phyloP scores from a whole-genome alignment of 2,113 vertebrate genomes.

The Tauraco erythrolophus region DNA sequence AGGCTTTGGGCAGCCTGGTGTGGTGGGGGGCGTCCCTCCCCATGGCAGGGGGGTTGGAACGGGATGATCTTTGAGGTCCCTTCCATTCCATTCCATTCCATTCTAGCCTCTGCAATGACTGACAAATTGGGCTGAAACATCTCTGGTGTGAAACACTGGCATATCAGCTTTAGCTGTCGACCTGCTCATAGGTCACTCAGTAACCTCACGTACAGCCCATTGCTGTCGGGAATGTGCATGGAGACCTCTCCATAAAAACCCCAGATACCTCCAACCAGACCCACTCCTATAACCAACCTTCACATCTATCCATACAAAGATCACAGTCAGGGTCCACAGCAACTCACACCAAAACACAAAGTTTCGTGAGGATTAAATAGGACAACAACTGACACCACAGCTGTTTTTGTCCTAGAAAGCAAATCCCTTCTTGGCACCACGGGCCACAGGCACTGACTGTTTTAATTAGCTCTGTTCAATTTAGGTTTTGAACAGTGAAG shows the following conservation, averaged over 20 bases:
- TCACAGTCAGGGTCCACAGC: rapidly evolving
- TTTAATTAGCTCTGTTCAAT: background rate
- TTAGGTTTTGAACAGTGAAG: background rate
- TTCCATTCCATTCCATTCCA: too few relatives aligned
- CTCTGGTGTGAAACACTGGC: background rate
- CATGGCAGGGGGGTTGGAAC: too few relatives aligned
- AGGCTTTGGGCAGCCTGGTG: too few relatives aligned
- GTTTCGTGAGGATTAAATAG: background rate
- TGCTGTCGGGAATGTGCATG: background rate
- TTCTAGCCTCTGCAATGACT: background rate
- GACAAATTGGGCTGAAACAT: background rate
- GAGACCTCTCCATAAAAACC: background rate
- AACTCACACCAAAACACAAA: background rate
- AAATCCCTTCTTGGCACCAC: background rate
- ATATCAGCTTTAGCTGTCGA: background rate
- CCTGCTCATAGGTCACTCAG: background rate
- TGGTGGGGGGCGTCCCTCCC: too few relatives aligned
- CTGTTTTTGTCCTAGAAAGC: background rate
- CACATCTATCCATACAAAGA: rapidly evolving
- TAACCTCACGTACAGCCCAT: rapidly evolving
- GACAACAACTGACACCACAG: background rate
- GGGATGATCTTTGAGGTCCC: too few relatives aligned
- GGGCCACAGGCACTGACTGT: background rate
- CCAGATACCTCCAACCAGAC: background rate
- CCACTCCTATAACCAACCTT: rapidly evolving